Evolutionary conservation across 2,888 invertebrate species (phyloP), one percentile per base, ranked within the genome.

Genomic region (Lasiommata megera): DNA sequence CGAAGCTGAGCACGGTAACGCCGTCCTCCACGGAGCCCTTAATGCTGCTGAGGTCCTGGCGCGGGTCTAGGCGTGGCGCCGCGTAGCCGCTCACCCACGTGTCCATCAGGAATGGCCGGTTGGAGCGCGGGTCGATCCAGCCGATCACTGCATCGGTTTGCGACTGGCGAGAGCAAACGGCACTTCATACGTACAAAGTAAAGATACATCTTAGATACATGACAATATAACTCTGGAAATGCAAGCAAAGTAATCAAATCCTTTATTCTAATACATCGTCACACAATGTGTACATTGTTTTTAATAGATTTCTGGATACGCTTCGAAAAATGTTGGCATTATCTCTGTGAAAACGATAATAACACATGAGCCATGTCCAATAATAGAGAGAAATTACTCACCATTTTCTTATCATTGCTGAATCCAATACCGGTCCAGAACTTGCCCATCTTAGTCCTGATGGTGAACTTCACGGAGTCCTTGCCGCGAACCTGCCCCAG

Each of bases 401-500:
- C 95, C 97, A 97, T 97, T 80, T 93, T 95, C 66, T 93, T 94
- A 73, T 97, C 94, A 61, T 96, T 92, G 50, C 96, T 96, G 77
- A 98, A 98, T 0, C 95, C 98, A 60, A 98, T 96, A 0, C 97
- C 98, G 0, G 97, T 97, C 98, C 98, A 98, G 7, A 93, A 92
- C 64, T 96, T 93, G 1, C 93, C 94, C 67, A 96, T 92, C 36
- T 92, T 94, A 0, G 97, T 97, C 41, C 93, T 93, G 48, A 98
- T 93, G 0, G 95, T 95, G 84, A 97, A 98, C 44, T 92, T 88
- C 62, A 98, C 93, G 56, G 94, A 93, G 75, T 97, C 97, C 73
- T 93, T 93, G 0, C 93, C 93, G 0, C 91, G 75, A 65, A 88
- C 90, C 51, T 91, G 91, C 0, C 93, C 93, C 0, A 93, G 80